Percentiles rank a stretch among this genome's conserved stretches.
phyloP scores from a whole-genome alignment of 2,797 vertebrate genomes.

The Parauchenoglanis ngamensis region DNA sequence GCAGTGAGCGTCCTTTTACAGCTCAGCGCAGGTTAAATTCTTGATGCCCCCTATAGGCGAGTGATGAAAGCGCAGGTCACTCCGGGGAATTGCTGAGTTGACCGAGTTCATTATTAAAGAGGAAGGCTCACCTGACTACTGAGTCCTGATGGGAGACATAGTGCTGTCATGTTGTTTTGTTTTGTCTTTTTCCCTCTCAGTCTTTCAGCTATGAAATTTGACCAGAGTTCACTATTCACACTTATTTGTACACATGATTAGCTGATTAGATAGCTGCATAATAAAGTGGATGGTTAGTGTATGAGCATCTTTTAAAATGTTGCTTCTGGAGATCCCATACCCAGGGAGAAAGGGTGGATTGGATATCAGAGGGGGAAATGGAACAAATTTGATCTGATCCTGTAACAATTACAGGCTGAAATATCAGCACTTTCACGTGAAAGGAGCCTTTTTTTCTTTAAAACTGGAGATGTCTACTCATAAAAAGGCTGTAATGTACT shows the following conservation, averaged over 20 bases:
- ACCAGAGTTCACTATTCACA: too few relatives aligned
- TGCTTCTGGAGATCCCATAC: not conserved
- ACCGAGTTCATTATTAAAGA: conserved; percentile 62
- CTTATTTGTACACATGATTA: not conserved
- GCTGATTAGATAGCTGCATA: too few relatives aligned
- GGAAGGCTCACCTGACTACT: conserved; percentile 46
- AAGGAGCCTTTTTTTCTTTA: not conserved
- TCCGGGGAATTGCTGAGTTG: conserved; percentile 62
- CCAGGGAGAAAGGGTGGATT: not conserved
- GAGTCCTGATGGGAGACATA: not conserved
- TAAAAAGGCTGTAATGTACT: not conserved
- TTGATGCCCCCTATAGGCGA: conserved; percentile 66
- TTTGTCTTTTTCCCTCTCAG: not conserved
- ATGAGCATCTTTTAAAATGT: not conserved
- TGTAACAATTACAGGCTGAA: not conserved
- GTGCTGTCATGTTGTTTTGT: not conserved
- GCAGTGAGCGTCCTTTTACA: conserved; percentile 28
- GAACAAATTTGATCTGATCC: not conserved
- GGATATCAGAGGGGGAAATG: not conserved
- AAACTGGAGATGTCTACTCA: not conserved
- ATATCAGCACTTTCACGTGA: not conserved
- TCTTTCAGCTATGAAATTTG: not conserved
- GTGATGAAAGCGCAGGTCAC: conserved; percentile 58
- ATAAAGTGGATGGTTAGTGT: too few relatives aligned
- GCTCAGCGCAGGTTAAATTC: conserved; percentile 38